These are phyloP conservation scores for Trachymyrmex septentrionalis DNA, from an alignment of 1,140 invertebrate genomes.

Conservation along the genomic window DNA sequence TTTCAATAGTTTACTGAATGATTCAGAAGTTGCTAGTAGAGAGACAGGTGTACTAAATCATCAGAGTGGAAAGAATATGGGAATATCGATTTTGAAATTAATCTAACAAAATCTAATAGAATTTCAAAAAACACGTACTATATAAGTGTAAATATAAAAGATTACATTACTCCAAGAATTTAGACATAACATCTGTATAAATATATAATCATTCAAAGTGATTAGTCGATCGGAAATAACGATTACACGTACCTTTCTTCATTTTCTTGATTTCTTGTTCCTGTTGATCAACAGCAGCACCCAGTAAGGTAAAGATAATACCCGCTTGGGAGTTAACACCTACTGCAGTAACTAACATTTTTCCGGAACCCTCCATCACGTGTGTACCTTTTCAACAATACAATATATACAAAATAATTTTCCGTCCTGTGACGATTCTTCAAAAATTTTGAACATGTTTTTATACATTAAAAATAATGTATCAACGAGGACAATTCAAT, in stretches of 20 bases:
- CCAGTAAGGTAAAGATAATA: constrained; percentile 99
- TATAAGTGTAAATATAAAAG: constrained; percentile 16
- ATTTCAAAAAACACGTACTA: constrained; percentile 18
- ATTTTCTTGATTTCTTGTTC: constrained; percentile 97
- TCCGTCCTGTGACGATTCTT: background rate
- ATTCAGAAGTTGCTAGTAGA: constrained; percentile 61
- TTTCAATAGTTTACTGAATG: constrained; percentile 49
- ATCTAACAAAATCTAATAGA: constrained; percentile 31
- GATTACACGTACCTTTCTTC: constrained; percentile 93
- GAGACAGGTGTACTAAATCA: constrained; percentile 56
- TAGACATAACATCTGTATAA: constrained; percentile 57
- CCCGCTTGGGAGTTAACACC: constrained; percentile 99
- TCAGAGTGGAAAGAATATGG: constrained; percentile 38
- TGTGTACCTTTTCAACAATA: constrained; percentile 93
- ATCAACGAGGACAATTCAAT: background rate
- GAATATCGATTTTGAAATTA: constrained; percentile 32
- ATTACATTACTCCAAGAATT: constrained; percentile 55
- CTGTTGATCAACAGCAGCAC: constrained; percentile 97
- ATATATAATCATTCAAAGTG: constrained; percentile 46
- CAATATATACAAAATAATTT: constrained; percentile 13
- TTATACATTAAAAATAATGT: background rate
- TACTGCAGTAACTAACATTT: constrained; percentile 99
- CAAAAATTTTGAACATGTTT: background rate
- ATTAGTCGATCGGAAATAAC: constrained; percentile 12
- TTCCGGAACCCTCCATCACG: constrained; percentile 99